These are phyloP conservation scores for Capricornis sumatraensis DNA, from an alignment of 2,113 vertebrate species.

Conservation along the genomic window DNA sequence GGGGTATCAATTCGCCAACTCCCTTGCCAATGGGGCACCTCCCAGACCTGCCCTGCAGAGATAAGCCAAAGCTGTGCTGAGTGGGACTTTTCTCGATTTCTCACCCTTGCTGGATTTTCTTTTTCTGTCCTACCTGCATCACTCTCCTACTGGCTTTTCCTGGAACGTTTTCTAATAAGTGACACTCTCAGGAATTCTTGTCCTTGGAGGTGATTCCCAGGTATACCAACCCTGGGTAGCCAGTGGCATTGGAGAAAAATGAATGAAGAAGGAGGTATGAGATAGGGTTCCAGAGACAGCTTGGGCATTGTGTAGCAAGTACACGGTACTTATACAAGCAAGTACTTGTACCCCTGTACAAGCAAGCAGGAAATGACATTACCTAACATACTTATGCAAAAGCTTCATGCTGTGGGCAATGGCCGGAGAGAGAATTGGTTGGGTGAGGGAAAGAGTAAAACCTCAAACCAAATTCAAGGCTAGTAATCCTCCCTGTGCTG, in stretches of 20 bases:
- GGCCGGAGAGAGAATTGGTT: background rate
- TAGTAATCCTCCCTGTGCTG: background rate
- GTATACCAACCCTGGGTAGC: background rate
- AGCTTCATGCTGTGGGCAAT: background rate
- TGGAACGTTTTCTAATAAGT: background rate
- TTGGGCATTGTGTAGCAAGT: background rate
- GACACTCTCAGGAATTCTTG: background rate
- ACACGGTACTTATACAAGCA: too few relatives aligned
- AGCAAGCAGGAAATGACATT: background rate
- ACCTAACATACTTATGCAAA: background rate
- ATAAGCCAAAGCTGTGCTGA: background rate
- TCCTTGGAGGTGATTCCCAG: background rate
- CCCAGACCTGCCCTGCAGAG: background rate
- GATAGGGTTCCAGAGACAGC: background rate
- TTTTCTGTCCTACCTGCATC: background rate
- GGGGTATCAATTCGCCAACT: too few relatives aligned
- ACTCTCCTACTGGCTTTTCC: background rate
- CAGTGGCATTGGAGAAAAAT: too few relatives aligned
- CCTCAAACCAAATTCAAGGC: background rate
- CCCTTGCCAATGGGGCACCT: fast-evolving
- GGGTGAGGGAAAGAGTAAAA: background rate
- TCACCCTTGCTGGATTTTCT: background rate
- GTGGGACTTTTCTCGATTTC: background rate
- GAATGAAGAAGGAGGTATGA: background rate
- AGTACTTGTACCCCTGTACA: background rate